A percentile compares a stretch with the other conserved stretches of the same genome.
phyloP scores from a whole-genome alignment of 1,140 invertebrate genomes.

The Hylaeus volcanicus region DNA sequence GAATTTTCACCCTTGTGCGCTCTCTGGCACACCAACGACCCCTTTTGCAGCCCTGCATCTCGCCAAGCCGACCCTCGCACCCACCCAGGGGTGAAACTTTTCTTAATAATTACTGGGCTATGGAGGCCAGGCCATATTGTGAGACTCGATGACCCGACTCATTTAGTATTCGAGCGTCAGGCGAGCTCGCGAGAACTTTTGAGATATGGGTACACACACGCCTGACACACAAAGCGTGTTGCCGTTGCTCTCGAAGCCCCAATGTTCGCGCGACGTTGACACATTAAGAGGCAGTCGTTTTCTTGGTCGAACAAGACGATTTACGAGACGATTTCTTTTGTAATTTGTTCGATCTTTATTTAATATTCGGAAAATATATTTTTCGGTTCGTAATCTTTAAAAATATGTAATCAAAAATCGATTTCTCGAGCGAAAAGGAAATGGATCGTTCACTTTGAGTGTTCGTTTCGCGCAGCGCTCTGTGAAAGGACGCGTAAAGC shows the following conservation, averaged over 20 bases:
- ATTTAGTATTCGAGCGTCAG: slow-evolving; percentile 52
- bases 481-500: neutral
- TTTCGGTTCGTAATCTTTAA: no score
- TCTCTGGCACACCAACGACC: slow-evolving; percentile 29
- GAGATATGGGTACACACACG: neutral
- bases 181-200: neutral
- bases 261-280: neutral
- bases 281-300: no score
- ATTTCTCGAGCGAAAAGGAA: no score
- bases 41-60: slow-evolving; percentile 51
- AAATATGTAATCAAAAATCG: no score
- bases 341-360: no score
- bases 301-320: no score
- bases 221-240: neutral
- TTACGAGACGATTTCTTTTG: no score
- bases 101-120: slow-evolving; percentile 65
- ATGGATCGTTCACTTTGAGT: no score
- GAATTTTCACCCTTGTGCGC: slow-evolving; percentile 54
- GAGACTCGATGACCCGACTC: slow-evolving; percentile 47
- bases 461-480: no score
- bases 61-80: slow-evolving; percentile 53
- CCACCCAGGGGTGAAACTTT: slow-evolving; percentile 50
- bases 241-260: slow-evolving; percentile 5
- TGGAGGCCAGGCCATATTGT: slow-evolving; percentile 54
- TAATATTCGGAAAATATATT: no score